Evolutionary conservation across 2,113 vertebrate genomes (phyloP), one percentile per base, ranked within the genome.

Genomic region (Lipotes vexillifer): DNA sequence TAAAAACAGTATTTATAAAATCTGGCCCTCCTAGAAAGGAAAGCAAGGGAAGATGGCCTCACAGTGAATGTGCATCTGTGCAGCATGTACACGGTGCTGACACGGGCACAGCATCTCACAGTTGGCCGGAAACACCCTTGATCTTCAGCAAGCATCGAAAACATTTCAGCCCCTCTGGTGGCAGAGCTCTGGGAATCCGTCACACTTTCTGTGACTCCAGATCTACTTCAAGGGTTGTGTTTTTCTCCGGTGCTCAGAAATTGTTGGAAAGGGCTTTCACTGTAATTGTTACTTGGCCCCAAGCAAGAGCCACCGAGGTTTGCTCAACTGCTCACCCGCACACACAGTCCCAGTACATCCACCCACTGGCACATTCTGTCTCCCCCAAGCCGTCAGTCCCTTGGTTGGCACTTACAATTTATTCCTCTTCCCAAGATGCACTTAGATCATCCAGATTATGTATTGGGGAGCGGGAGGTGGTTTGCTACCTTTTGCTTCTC

Each of bases 351-450:
- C 97, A 98, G 98, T 96, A 98, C 98, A 98, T 98, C 98, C 98
- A 95, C 98, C 98, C 98, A 98, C 98, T 97, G 97, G 72, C 97
- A 98, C 98, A 98, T 98, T 98, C 98, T 98, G 98, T 98, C 98
- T 98, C 98, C 98, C 98, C 98, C 98, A 97, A 98, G 98, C 98
- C 98, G 97, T 98, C 98, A 81, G 97, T 97, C 98, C 98, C 98
- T 98, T 97, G 90, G 93, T 97, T 98, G 98, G 98, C 98, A 98
- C 98, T 98, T 94, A 93, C 84, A 97, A 97, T 98, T 95, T 96
- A 98, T 98, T 98, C 98, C 97, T 98, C 96, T 93, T 97, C 98
- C 98, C 98, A 97, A 98, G 98, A 99, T 98, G 97, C 98, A 98
- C 97, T 97, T 92, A 93, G 86, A 95, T 87, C 87, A 57, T 85